These are phyloP conservation scores for Neodiprion pinetum DNA, from an alignment of 1,140 invertebrate species.

Conservation along the genomic window DNA sequence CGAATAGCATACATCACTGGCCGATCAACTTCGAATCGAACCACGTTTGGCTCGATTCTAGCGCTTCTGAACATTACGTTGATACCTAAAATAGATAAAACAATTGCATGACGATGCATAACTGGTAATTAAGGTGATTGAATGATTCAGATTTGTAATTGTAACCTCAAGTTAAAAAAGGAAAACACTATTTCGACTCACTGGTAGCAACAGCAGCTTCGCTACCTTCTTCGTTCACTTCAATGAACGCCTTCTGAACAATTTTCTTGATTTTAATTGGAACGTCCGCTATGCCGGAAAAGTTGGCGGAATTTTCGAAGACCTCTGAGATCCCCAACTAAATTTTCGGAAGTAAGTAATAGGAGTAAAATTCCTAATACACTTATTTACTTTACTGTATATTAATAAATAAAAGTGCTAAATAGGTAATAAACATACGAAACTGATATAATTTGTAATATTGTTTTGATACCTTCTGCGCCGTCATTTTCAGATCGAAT, in stretches of 20 bases:
- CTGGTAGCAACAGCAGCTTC: slow-evolving; percentile 67
- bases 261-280: slow-evolving; percentile 56
- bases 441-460: not conserved
- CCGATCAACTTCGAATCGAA: slow-evolving; percentile 47
- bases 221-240: slow-evolving; percentile 69
- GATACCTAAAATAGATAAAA: not conserved
- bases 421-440: too few species aligned
- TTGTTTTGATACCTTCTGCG: slow-evolving; percentile 54
- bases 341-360: not conserved
- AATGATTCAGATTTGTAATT: too few species aligned
- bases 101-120: slow-evolving; percentile 60
- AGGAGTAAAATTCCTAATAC: not conserved
- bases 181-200: slow-evolving; percentile 16
- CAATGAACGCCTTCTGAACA: slow-evolving; percentile 68
- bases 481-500: slow-evolving; percentile 46
- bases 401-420: slow-evolving; percentile 20
- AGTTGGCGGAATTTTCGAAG: slow-evolving; percentile 62
- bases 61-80: slow-evolving; percentile 40
- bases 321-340: slow-evolving; percentile 64
- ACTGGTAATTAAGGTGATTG: not conserved
- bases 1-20: slow-evolving; percentile 52
- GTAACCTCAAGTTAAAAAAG: too few species aligned
- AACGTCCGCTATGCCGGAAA: slow-evolving; percentile 63
- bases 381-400: too few species aligned
- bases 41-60: slow-evolving; percentile 29